Percentiles rank a stretch among this genome's conserved stretches.
These are phyloP conservation scores for Hemistola chrysoprasaria DNA, from an alignment of 2,888 invertebrate genomes.

Conservation along the genomic window DNA sequence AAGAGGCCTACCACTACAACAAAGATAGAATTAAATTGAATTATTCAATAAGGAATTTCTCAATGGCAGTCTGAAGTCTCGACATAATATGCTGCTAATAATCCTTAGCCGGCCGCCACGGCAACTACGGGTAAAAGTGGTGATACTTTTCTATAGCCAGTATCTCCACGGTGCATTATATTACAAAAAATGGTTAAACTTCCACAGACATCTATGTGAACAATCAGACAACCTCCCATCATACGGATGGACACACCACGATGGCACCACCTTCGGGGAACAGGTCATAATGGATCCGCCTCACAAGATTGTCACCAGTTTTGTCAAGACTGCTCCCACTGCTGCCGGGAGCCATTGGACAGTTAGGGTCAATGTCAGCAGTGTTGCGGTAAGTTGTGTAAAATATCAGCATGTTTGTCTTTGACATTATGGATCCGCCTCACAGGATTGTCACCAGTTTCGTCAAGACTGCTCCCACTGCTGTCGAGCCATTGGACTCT, in stretches of 20 bases:
- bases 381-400: constrained; percentile 50
- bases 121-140: too few relatives aligned
- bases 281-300: constrained; percentile 93
- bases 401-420: too few relatives aligned
- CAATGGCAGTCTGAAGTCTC: too few relatives aligned
- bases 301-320: constrained; percentile 90
- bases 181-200: too few relatives aligned
- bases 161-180: too few relatives aligned
- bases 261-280: constrained; percentile 94
- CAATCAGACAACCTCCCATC: constrained; percentile 90
- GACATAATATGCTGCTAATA: too few relatives aligned
- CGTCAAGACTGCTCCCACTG: constrained; percentile 91
- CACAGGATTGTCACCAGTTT: constrained; percentile 92
- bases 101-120: too few relatives aligned
- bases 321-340: constrained; percentile 92
- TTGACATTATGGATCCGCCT: constrained; percentile 91
- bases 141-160: too few relatives aligned
- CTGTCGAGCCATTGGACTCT: constrained; percentile 97
- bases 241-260: constrained; percentile 96
- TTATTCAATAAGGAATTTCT: too few relatives aligned
- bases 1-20: too few relatives aligned
- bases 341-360: constrained; percentile 97
- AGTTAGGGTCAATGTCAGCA: constrained; percentile 85
- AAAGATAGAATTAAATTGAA: too few relatives aligned
- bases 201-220: constrained; percentile 97